Conservation (phyloP, 2,113 vertebrate species). For the Cottus gobio region DNA sequence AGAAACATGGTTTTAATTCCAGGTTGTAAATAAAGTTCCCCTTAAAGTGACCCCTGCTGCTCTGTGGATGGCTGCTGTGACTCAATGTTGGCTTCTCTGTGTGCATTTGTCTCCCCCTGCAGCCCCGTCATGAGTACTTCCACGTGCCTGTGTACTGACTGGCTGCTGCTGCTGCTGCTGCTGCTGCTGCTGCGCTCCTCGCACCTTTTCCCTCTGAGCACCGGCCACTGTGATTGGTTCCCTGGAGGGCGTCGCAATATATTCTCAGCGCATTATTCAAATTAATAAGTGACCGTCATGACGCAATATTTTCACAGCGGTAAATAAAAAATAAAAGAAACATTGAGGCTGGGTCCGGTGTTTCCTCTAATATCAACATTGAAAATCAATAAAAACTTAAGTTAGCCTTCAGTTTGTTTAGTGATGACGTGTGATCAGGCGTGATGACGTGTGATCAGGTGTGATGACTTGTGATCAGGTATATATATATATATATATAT, state of each 20-base stretch:
- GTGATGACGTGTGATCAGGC: too few relatives aligned
- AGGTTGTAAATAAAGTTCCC: too few relatives aligned
- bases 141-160: conserved; percentile 98
- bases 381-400: neutral
- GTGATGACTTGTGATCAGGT: too few relatives aligned
- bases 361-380: neutral
- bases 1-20: too few relatives aligned
- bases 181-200: conserved; percentile 81
- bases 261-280: conserved; percentile 15
- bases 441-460: too few relatives aligned
- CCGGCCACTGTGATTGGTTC: conserved; percentile 46
- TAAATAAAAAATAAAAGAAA: neutral
- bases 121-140: conserved; percentile 99
- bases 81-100: conserved; percentile 72
- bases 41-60: too few relatives aligned
- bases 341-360: neutral
- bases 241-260: neutral
- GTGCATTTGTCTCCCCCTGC: conserved; percentile 88
- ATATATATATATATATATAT: too few relatives aligned
- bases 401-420: neutral
- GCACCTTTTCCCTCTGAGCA: conserved; percentile 60
- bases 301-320: conserved; percentile 20
- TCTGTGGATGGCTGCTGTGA: too few relatives aligned
- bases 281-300: conserved; percentile 11
- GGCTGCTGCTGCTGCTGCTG: conserved; percentile 87